Percentiles rank a stretch among this genome's conserved stretches.
phyloP scores from a whole-genome alignment of 2,797 vertebrate genomes.

The Chaunax sp. region DNA sequence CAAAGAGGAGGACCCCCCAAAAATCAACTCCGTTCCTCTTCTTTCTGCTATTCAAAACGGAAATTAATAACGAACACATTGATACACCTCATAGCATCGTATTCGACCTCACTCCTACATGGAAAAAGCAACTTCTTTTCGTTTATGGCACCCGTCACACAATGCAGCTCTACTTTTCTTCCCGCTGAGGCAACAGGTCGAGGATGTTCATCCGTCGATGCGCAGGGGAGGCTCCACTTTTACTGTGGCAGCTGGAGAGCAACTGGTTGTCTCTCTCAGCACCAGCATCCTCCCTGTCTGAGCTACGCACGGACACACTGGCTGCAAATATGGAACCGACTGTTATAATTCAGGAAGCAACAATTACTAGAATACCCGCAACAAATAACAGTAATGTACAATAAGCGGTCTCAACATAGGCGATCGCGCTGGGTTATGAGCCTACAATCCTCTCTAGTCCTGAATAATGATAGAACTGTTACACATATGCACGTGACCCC shows the following conservation, averaged over 20 bases:
- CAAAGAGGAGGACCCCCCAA: constrained; percentile 41
- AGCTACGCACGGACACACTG: constrained; percentile 62
- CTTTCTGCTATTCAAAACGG: constrained; percentile 63
- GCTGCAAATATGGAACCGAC: constrained; percentile 39
- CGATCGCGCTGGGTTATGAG: too few relatives aligned
- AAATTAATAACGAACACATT: constrained; percentile 45
- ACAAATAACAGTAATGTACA: not conserved
- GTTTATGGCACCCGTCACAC: constrained; percentile 5
- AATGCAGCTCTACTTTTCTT: constrained; percentile 53
- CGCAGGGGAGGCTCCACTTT: constrained; percentile 68
- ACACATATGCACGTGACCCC: constrained; percentile 22
- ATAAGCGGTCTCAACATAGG: not conserved
- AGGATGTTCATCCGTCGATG: constrained; percentile 63
- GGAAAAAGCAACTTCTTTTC: constrained; percentile 23
- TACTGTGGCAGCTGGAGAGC: constrained; percentile 72
- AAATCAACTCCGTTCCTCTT: constrained; percentile 59
- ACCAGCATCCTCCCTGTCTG: constrained; percentile 69
- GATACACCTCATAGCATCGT: constrained; percentile 60
- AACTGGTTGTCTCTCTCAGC: constrained; percentile 78
- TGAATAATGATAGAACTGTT: constrained; percentile 22
- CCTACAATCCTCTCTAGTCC: not conserved
- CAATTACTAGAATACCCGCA: not conserved
- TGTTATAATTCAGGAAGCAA: constrained; percentile 12
- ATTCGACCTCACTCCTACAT: constrained; percentile 19
- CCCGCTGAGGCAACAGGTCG: constrained; percentile 76